These are phyloP conservation scores for Cetoscarus ocellatus DNA, from an alignment of 2,797 vertebrate genomes.

Conservation along the genomic window DNA sequence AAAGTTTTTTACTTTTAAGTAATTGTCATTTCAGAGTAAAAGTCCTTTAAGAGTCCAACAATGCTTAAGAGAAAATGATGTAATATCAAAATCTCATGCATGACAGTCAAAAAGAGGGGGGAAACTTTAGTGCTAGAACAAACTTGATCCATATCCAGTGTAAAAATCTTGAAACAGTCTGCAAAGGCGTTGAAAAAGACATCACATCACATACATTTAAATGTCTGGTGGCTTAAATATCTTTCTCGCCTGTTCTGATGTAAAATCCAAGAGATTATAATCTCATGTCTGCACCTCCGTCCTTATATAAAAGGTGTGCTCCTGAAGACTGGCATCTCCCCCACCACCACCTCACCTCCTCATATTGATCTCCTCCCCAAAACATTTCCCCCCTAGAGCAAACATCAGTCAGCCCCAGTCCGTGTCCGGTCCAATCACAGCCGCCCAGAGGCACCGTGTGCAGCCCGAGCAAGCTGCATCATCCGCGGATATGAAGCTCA, in stretches of 20 bases:
- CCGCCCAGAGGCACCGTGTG: constrained; percentile 66
- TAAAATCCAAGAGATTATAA: constrained; percentile 30
- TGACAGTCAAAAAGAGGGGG: constrained; percentile 18
- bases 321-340: constrained; percentile 48
- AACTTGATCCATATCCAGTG: constrained; percentile 35
- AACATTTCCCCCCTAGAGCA: constrained; percentile 67
- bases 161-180: constrained; percentile 29
- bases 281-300: constrained; percentile 42
- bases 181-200: constrained; percentile 21
- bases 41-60: constrained; percentile 17
- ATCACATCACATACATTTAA: background rate
- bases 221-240: too few relatives aligned
- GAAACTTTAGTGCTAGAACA: constrained; percentile 57
- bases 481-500: constrained; percentile 62
- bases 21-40: constrained; percentile 37
- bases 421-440: constrained; percentile 79
- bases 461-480: constrained; percentile 70
- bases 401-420: constrained; percentile 82
- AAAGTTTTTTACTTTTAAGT: too few relatives aligned
- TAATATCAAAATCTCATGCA: constrained; percentile 29
- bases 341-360: too few relatives aligned
- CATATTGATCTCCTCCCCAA: constrained; percentile 65
- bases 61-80: constrained; percentile 9
- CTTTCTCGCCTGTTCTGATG: constrained; percentile 10
- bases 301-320: constrained; percentile 33